Percentiles rank a stretch among this genome's conserved stretches.
phyloP scores from a whole-genome alignment of 2,797 vertebrate species.

The Paedocypris micromegethes region DNA sequence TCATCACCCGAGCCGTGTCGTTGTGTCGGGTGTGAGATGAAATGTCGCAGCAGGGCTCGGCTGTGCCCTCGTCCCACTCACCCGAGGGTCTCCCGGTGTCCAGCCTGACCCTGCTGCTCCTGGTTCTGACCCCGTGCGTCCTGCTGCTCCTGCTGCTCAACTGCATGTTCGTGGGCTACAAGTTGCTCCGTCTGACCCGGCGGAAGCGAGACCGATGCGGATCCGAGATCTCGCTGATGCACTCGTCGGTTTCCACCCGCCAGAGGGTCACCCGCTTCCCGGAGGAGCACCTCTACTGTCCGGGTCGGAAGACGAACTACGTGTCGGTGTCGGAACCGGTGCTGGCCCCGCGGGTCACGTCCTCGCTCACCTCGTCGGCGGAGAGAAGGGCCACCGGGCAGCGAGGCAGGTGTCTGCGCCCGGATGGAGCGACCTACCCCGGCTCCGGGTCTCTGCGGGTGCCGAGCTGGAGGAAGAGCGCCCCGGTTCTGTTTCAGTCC shows the following conservation, averaged over 20 bases:
- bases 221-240: slow-evolving; percentile 54
- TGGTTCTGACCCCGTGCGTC: slow-evolving; percentile 72
- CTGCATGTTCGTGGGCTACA: slow-evolving; percentile 72
- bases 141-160: slow-evolving; percentile 70
- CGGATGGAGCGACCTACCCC: slow-evolving; percentile 58
- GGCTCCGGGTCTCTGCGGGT: slow-evolving; percentile 58
- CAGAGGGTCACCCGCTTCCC: slow-evolving; percentile 47
- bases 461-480: slow-evolving; percentile 63
- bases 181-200: slow-evolving; percentile 57
- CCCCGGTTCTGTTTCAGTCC: slow-evolving; percentile 55
- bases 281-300: slow-evolving; percentile 48
- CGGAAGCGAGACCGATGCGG: slow-evolving; percentile 41
- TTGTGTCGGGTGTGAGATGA: slow-evolving; percentile 47
- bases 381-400: slow-evolving; percentile 54
- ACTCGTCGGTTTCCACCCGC: slow-evolving; percentile 49
- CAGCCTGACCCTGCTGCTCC: slow-evolving; percentile 63
- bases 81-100: slow-evolving; percentile 57
- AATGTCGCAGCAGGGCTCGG: slow-evolving; percentile 64
- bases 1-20: slow-evolving; percentile 19
- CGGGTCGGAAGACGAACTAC: slow-evolving; percentile 45
- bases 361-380: slow-evolving; percentile 65
- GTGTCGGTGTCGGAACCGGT: slow-evolving; percentile 62
- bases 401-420: slow-evolving; percentile 50
- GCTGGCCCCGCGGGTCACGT: slow-evolving; percentile 62
- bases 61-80: slow-evolving; percentile 42